Conservation (phyloP, 2,888 invertebrate genomes). For the Drosophila cognata region DNA sequence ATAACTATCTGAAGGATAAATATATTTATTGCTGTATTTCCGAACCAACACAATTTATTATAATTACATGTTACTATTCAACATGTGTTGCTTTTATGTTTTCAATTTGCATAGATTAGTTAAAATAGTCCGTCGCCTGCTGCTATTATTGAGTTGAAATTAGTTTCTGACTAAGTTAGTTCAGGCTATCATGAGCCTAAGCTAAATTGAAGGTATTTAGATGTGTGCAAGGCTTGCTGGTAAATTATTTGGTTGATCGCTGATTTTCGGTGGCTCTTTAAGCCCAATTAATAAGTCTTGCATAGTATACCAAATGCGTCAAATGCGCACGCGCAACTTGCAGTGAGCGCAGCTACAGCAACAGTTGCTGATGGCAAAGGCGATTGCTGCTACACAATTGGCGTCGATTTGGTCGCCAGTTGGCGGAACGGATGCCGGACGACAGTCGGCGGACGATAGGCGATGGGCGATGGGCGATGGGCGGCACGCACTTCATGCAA, state of each 20-base stretch:
- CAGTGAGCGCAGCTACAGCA: slow-evolving; percentile 11
- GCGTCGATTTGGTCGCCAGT: slow-evolving; percentile 59
- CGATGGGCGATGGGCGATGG: neutral
- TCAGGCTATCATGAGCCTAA: neutral
- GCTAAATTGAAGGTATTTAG: neutral
- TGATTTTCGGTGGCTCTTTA: slow-evolving; percentile 39
- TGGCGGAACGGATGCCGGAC: slow-evolving; percentile 4
- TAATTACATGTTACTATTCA: neutral
- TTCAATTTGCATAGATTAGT: neutral
- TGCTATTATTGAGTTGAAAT: neutral
- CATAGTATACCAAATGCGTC: slow-evolving; percentile 58
- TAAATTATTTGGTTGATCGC: slow-evolving; percentile 34
- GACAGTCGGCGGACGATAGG: slow-evolving; percentile 3
- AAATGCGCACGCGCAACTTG: slow-evolving; percentile 64
- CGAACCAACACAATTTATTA: neutral
- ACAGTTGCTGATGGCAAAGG: slow-evolving; percentile 44
- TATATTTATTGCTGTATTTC: neutral
- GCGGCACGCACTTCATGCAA: slow-evolving; percentile 69
- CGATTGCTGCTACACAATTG: slow-evolving; percentile 68
- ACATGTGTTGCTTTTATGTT: neutral
- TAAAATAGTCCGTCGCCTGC: neutral
- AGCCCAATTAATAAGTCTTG: slow-evolving; percentile 74
- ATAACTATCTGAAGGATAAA: too few relatives aligned
- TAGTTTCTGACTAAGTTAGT: neutral
- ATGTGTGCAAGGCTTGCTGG: neutral